A percentile compares a stretch with the other conserved stretches of the same genome.
These are phyloP conservation scores for Lordiphosa collinella DNA, from an alignment of 1,140 invertebrate genomes.

Conservation along the genomic window DNA sequence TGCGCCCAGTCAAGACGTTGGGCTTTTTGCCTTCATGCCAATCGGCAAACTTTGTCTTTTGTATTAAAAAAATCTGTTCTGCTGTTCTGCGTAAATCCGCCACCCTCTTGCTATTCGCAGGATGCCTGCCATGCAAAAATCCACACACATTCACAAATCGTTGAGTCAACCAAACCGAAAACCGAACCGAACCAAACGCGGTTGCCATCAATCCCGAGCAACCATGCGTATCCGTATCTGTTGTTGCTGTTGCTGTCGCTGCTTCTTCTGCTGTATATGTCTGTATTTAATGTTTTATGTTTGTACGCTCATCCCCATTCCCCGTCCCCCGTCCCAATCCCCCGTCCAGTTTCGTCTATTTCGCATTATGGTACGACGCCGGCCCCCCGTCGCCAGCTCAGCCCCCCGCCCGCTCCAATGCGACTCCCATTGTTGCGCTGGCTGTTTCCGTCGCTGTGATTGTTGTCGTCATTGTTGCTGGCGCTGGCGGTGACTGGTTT, in stretches of 20 bases:
- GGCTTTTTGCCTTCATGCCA: slow-evolving; percentile 16
- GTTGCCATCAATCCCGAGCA: slow-evolving; percentile 71
- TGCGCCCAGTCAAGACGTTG: slow-evolving; percentile 33
- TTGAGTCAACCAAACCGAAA: slow-evolving; percentile 58
- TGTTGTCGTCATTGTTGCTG: slow-evolving; percentile 76
- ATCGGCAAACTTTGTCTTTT: slow-evolving; percentile 49
- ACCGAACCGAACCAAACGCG: slow-evolving; percentile 22
- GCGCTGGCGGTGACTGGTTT: slow-evolving; percentile 66
- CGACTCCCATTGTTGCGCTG: slow-evolving; percentile 65
- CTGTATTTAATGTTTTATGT: slow-evolving; percentile 78
- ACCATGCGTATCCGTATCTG: slow-evolving; percentile 71
- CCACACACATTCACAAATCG: slow-evolving; percentile 36
- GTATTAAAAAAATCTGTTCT: slow-evolving; percentile 48
- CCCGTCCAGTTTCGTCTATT: slow-evolving; percentile 55
- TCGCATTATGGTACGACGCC: slow-evolving; percentile 69
- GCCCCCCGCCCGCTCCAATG: background rate
- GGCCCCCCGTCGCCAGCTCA: slow-evolving; percentile 34
- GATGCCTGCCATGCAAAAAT: slow-evolving; percentile 40
- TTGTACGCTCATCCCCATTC: slow-evolving; percentile 57
- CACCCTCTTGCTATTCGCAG: slow-evolving; percentile 34
- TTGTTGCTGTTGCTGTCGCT: slow-evolving; percentile 20
- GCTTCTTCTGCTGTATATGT: slow-evolving; percentile 43
- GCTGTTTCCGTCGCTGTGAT: slow-evolving; percentile 74
- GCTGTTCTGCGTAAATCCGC: slow-evolving; percentile 62
- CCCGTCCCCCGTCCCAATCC: background rate